Evolutionary conservation across 2,888 invertebrate genomes (phyloP), one percentile per base, ranked within the genome.

Genomic region (Agrilus cyanescens): DNA sequence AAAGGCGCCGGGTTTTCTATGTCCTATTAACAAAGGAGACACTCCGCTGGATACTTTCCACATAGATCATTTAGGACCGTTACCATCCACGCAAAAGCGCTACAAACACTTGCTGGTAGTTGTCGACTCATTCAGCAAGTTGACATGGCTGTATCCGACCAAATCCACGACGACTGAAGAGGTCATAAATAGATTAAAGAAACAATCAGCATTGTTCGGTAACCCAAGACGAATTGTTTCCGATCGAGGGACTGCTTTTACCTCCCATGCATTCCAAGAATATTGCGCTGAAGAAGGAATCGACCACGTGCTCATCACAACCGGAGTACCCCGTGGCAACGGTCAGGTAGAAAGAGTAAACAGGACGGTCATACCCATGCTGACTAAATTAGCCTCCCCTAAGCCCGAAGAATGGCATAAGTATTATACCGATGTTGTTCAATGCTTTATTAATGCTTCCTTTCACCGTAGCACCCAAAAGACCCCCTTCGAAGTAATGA

Each of bases 41-140:
- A 16, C 18, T 2, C 61, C 58, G 7, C 42, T 59, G 7, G 37
- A 54, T n/a, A 57, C 57, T 0, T 54, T 53, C 25, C 61, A 62
- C 42, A 41, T 57, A 5, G 61, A 61, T 41, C 55, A 61, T 46
- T 39, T 60, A 12, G 58, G 59, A 14, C 61, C 59, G 8, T 44
- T 63, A 43, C 37, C 46, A 2, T 40, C 50, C n/a, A 60, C 57
- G 3, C 43, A 47, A 10, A 59, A 59, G 40, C 44, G 46, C 10
- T 58, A 58, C 40, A 48, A 50, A 18, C 47, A 60, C 39, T 46
- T 61, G 12, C 53, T 62, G 7, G 56, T 47, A 1, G 49, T 61
- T 1, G 44, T 59, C 4, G 61, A 63, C 37, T 15, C 48, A 46
- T 39, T 44, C 36, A 39, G 37, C n/a, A 47, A 47, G 14, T 47